Evolutionary conservation across 2,888 invertebrate genomes (phyloP).

Genomic region (Ligdia adustata): DNA sequence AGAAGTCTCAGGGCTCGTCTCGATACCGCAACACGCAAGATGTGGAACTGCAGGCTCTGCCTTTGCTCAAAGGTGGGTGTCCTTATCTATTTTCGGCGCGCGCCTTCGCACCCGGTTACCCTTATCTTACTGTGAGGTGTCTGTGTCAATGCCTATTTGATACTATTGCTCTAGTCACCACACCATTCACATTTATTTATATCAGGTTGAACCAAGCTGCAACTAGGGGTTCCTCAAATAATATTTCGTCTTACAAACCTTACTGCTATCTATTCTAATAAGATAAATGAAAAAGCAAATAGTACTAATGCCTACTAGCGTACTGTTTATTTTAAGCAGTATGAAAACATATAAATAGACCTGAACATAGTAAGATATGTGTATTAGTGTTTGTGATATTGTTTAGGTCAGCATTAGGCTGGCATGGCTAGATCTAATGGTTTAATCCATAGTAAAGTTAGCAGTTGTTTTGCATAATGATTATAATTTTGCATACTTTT

Average conservation of each 20-base stretch:
- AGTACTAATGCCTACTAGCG: neutral
- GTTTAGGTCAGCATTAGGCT: neutral
- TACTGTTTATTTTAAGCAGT: constrained; percentile 17
- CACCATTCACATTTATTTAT: neutral
- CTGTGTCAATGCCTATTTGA: constrained; percentile 5
- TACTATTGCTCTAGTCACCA: neutral
- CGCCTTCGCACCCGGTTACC: constrained; percentile 2
- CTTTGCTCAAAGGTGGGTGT: constrained; percentile 97
- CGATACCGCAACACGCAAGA: constrained; percentile 99
- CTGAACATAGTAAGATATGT: constrained; percentile 5
- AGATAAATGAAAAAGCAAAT: constrained; percentile 7
- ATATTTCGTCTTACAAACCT: neutral
- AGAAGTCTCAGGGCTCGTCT: constrained; percentile 99
- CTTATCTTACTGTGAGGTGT: constrained; percentile 2
- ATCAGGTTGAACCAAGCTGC: no score
- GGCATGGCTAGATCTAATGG: no score
- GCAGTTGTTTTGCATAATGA: no score
- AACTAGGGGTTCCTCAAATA: no score
- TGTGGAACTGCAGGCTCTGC: constrained; percentile 97
- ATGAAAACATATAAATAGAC: constrained; percentile 18
- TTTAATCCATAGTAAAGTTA: no score
- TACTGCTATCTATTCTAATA: neutral
- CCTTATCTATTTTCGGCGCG: constrained; percentile 27
- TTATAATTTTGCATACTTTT: no score
- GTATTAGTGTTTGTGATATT: neutral